Conservation (phyloP, 2,888 invertebrate species). For the Cryptocephalus moraei region DNA sequence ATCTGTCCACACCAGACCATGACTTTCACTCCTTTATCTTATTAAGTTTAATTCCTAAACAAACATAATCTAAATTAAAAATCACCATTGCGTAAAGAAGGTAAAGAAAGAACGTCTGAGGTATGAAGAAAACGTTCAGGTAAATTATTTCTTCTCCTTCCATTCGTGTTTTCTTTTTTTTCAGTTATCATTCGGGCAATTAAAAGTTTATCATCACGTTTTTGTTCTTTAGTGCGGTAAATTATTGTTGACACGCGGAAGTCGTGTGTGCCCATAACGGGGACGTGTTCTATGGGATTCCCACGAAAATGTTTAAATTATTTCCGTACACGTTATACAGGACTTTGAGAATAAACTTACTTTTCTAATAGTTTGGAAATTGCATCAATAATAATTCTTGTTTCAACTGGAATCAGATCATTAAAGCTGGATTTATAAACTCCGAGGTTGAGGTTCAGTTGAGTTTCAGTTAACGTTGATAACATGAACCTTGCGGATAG, state of each 20-base stretch:
- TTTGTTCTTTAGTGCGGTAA: slow-evolving; percentile 6
- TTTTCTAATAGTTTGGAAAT: too few species aligned
- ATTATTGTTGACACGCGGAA: slow-evolving; percentile 3
- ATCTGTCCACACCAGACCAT: slow-evolving; percentile 4
- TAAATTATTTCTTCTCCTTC: slow-evolving; percentile 10
- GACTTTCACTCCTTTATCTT: slow-evolving; percentile 13
- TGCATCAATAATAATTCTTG: too few species aligned
- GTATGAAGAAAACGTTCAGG: slow-evolving; percentile 12
- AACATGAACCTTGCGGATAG: too few species aligned
- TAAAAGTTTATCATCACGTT: slow-evolving; percentile 17
- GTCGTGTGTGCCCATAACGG: neutral
- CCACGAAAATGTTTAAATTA: too few species aligned
- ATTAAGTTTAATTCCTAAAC: slow-evolving; percentile 11
- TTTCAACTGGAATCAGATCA: too few species aligned
- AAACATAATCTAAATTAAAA: slow-evolving; percentile 15
- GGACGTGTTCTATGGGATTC: too few species aligned
- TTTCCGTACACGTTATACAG: too few species aligned
- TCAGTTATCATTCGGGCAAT: slow-evolving; percentile 12
- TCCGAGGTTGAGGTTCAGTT: too few species aligned
- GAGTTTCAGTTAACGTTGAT: too few species aligned
- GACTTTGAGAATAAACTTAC: too few species aligned
- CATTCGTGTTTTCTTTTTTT: slow-evolving; percentile 2
- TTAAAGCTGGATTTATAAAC: too few species aligned
- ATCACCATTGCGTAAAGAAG: slow-evolving; percentile 11
- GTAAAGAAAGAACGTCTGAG: slow-evolving; percentile 3